Conservation (phyloP, 2,797 vertebrate species). For the Sebastolobus alascanus region DNA sequence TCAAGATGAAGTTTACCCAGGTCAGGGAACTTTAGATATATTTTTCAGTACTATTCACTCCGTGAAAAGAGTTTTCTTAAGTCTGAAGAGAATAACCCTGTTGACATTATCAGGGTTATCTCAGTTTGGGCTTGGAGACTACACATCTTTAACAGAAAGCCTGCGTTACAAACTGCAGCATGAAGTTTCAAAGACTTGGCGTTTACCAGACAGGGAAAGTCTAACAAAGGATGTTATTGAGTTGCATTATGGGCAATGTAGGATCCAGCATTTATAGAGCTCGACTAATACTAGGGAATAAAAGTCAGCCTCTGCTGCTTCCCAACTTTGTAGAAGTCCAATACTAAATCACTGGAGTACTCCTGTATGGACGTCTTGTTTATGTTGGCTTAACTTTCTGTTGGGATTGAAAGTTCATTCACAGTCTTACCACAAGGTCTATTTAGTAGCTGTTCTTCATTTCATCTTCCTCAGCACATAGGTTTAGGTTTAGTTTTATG, state of each 20-base stretch:
- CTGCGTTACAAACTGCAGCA: not conserved
- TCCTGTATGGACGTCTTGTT: not conserved
- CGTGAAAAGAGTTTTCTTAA: not conserved
- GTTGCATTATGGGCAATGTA: not conserved
- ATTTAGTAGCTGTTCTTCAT: not conserved
- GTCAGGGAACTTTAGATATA: not conserved
- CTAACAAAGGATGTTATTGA: not conserved
- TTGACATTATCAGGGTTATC: not conserved
- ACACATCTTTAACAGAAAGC: not conserved
- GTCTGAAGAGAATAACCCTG: not conserved
- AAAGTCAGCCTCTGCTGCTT: not conserved
- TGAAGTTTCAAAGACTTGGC: not conserved
- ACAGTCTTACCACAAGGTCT: not conserved
- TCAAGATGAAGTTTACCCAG: conserved; percentile 5
- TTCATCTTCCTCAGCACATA: not conserved
- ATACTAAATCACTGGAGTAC: not conserved
- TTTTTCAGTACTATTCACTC: not conserved
- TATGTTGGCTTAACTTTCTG: not conserved
- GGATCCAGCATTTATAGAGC: not conserved
- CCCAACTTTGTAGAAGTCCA: not conserved
- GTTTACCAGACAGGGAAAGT: not conserved
- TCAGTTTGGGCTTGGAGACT: not conserved
- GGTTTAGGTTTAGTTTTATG: not conserved
- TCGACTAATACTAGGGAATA: not conserved
- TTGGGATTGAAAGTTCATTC: not conserved